phyloP scores from a whole-genome alignment of 2,797 vertebrate species.

The Novumbra hubbsi region DNA sequence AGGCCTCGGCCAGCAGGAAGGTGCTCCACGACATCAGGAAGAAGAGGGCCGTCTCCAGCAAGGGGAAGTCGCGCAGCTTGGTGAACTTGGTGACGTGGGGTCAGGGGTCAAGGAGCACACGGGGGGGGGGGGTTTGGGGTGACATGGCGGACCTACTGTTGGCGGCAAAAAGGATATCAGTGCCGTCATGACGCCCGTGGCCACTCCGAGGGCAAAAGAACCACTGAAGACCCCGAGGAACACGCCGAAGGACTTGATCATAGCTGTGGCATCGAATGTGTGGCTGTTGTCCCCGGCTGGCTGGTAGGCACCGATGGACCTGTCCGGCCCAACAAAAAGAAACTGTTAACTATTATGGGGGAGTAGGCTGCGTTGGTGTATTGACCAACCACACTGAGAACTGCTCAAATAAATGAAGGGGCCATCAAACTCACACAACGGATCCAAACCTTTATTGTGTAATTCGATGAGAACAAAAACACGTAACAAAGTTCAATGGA shows the following conservation, averaged over 20 bases:
- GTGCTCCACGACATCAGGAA: constrained; percentile 99
- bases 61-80: constrained; percentile 89
- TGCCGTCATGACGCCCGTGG: constrained; percentile 92
- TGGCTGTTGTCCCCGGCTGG: constrained; percentile 91
- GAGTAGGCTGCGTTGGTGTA: neutral
- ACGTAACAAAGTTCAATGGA: no score
- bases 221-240: constrained; percentile 96
- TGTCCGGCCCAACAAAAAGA: constrained; percentile 44
- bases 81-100: constrained; percentile 96
- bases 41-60: constrained; percentile 94
- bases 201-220: constrained; percentile 92
- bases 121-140: no score
- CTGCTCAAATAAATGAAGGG: no score
- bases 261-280: constrained; percentile 90
- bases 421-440: no score
- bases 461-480: no score
- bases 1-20: constrained; percentile 93
- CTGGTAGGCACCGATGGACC: constrained; percentile 94
- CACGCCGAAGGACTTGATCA: constrained; percentile 92
- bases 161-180: constrained; percentile 86
- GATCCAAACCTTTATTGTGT: no score
- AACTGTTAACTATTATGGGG: neutral
- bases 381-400: no score
- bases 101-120: constrained; percentile 44
- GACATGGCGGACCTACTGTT: no score